Conservation (phyloP, 2,888 invertebrate species). For the Macrosiphum euphorbiae region DNA sequence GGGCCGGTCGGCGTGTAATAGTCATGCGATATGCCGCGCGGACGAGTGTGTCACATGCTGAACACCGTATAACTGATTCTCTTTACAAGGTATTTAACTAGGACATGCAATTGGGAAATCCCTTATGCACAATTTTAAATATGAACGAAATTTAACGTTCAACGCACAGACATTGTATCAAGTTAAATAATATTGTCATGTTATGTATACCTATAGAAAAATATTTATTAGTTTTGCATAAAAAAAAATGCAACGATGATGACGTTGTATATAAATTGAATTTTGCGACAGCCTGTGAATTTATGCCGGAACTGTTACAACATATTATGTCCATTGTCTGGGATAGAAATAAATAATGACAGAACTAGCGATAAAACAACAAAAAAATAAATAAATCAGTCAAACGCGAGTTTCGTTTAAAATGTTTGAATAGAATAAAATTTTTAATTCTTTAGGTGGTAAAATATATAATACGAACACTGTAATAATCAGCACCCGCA, state of each 20-base stretch:
- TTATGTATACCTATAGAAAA: neutral
- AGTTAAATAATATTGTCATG: neutral
- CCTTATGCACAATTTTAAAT: neutral
- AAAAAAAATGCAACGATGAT: neutral
- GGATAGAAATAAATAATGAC: slow-evolving; percentile 18
- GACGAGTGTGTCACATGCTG: too few relatives aligned
- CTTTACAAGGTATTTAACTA: neutral
- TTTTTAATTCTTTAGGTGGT: neutral
- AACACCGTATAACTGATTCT: too few relatives aligned
- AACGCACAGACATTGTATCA: neutral
- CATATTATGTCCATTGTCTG: neutral
- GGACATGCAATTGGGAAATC: neutral
- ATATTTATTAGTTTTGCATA: neutral
- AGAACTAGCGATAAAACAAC: neutral
- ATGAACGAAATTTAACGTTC: neutral
- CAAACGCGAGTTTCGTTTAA: neutral
- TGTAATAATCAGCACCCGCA: neutral
- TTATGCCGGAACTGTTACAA: neutral
- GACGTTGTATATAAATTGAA: neutral
- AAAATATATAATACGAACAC: neutral
- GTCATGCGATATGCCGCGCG: too few relatives aligned
- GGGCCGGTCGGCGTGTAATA: too few relatives aligned
- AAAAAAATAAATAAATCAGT: slow-evolving; percentile 11
- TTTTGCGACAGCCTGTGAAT: slow-evolving; percentile 9
- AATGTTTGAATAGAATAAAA: neutral